phyloP scores from a whole-genome alignment of 2,888 invertebrate species.

The Eucriotettix oculatus region DNA sequence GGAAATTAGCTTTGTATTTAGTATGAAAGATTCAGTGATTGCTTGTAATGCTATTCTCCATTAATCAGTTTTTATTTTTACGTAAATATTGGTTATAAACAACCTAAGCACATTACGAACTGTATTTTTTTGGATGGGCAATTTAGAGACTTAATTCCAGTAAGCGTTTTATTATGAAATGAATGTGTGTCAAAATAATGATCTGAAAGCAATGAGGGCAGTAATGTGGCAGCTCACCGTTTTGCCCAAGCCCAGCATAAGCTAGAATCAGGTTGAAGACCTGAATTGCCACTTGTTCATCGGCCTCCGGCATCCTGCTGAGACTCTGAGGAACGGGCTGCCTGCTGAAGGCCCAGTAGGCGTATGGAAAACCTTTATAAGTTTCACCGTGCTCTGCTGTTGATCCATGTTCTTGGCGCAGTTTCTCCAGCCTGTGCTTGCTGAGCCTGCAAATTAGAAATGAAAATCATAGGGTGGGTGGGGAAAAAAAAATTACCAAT shows the following conservation, averaged over 20 bases:
- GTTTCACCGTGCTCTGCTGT: slow-evolving; percentile 54
- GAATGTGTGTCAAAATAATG: no score
- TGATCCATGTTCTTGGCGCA: slow-evolving; percentile 46
- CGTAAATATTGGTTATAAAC: no score
- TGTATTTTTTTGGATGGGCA: no score
- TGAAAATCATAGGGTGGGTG: background rate
- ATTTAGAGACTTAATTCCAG: no score
- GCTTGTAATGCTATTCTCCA: no score
- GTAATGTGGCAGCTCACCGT: slow-evolving; percentile 26
- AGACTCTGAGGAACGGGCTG: slow-evolving; percentile 65
- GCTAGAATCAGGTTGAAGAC: slow-evolving; percentile 80
- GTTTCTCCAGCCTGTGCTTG: slow-evolving; percentile 66
- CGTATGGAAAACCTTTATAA: slow-evolving; percentile 72
- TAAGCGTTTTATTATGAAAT: no score
- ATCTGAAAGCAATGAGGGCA: no score
- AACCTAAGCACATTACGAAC: no score
- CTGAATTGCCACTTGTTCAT: slow-evolving; percentile 71
- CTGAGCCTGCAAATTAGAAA: slow-evolving; percentile 34
- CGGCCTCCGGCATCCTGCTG: slow-evolving; percentile 67
- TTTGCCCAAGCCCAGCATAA: slow-evolving; percentile 67
- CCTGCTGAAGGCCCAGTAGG: slow-evolving; percentile 83
- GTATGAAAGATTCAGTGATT: no score
- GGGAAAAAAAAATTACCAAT: no score
- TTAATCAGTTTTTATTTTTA: no score
- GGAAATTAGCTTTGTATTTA: no score